phyloP scores from a whole-genome alignment of 2,888 invertebrate species.

The Athalia rosae region DNA sequence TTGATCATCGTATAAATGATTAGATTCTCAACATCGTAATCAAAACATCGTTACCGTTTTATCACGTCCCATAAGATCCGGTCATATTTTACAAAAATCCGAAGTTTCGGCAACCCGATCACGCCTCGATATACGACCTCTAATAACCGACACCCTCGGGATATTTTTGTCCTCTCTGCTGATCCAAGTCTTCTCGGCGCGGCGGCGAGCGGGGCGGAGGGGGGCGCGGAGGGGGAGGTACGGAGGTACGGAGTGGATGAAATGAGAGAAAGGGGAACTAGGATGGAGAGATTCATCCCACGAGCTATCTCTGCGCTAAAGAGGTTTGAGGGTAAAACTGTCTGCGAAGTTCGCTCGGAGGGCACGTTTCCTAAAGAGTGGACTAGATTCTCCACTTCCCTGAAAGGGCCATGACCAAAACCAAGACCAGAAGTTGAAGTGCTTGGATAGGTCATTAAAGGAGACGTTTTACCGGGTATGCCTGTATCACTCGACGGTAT shows the following conservation, averaged over 20 bases:
- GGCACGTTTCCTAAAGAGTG: conserved; percentile 40
- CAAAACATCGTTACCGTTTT: too few species aligned
- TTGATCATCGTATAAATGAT: too few species aligned
- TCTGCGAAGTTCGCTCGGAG: conserved; percentile 35
- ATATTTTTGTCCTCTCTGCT: conserved; percentile 19
- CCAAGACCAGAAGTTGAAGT: conserved; percentile 25
- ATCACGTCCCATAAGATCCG: too few species aligned
- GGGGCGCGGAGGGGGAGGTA: not conserved
- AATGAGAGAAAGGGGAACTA: conserved; percentile 9
- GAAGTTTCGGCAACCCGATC: conserved; percentile 3
- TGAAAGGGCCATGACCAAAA: conserved; percentile 13
- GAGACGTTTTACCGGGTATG: conserved; percentile 13
- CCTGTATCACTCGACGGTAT: not conserved
- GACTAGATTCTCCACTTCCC: conserved; percentile 38
- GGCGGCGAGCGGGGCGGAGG: too few species aligned
- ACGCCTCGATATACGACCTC: conserved; percentile 26
- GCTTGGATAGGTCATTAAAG: conserved; percentile 42
- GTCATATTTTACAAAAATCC: not conserved
- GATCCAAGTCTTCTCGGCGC: conserved; percentile 1
- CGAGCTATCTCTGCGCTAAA: conserved; percentile 17
- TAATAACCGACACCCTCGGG: conserved; percentile 22
- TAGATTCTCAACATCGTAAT: too few species aligned
- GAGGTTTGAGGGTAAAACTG: not conserved
- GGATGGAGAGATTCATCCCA: conserved; percentile 24
- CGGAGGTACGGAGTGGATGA: not conserved